phyloP scores from a whole-genome alignment of 2,113 vertebrate genomes.

The Balaenoptera acutorostrata region DNA sequence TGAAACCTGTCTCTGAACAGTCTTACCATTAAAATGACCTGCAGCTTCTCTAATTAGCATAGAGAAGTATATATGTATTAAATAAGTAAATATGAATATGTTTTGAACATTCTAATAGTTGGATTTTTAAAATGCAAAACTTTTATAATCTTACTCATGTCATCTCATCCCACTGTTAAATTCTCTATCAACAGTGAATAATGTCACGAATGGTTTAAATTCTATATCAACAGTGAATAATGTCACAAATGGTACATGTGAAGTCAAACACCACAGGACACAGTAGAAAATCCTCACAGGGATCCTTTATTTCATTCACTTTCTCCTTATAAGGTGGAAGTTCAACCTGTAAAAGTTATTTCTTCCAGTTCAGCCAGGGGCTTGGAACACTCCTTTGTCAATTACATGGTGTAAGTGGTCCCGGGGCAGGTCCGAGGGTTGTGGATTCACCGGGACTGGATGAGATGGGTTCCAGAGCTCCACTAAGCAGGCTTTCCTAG shows the following conservation, averaged over 20 bases:
- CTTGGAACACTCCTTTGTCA: not conserved
- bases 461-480: not conserved
- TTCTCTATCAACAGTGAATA: not conserved
- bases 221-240: not conserved
- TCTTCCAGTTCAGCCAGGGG: not conserved
- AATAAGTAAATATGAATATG: not conserved
- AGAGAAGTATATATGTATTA: not conserved
- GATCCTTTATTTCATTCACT: slow-evolving; percentile 61
- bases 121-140: not conserved
- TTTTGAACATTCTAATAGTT: not conserved
- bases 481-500: not conserved
- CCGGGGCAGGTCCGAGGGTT: not conserved
- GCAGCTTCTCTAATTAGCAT: not conserved
- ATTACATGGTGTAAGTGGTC: not conserved
- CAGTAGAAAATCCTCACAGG: not conserved
- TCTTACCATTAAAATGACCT: not conserved
- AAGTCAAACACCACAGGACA: slow-evolving; percentile 41
- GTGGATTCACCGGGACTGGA: not conserved
- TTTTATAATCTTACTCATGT: not conserved
- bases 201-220: not conserved
- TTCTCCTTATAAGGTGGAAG: not conserved
- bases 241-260: not conserved
- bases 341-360: not conserved
- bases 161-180: not conserved
- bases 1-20: not conserved